These are phyloP conservation scores for Chelonus formosanus DNA, from an alignment of 2,888 invertebrate species.

Conservation along the genomic window DNA sequence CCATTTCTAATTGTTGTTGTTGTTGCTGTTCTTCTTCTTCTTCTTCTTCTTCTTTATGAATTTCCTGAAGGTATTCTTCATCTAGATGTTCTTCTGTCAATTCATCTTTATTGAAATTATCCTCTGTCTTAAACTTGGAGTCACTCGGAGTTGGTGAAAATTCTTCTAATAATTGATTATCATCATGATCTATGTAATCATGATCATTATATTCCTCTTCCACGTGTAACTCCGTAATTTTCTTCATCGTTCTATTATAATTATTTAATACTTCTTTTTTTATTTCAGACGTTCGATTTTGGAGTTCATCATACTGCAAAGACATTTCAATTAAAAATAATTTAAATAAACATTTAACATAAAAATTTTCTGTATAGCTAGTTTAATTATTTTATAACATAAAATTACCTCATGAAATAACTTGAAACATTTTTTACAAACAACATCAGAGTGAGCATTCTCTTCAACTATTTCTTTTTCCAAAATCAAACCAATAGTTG, in stretches of 20 bases:
- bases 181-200: conserved; percentile 59
- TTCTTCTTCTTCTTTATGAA: conserved; percentile 6
- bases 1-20: conserved; percentile 3
- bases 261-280: conserved; percentile 68
- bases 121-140: not conserved
- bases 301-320: conserved; percentile 68
- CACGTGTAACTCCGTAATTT: conserved; percentile 44
- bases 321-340: not conserved
- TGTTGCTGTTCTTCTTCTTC: conserved; percentile 9
- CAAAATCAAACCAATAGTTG: conserved; percentile 66
- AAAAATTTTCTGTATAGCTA: not conserved
- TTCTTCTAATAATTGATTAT: conserved; percentile 41
- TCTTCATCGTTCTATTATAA: conserved; percentile 65
- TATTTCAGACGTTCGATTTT: conserved; percentile 67
- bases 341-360: not conserved
- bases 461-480: conserved; percentile 67
- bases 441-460: conserved; percentile 67
- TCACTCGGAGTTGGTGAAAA: conserved; percentile 22
- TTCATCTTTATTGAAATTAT: conserved; percentile 30
- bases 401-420: conserved; percentile 68
- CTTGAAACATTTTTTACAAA: conserved; percentile 77
- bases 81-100: conserved; percentile 26
- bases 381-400: not conserved
- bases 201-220: conserved; percentile 60
- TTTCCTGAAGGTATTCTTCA: conserved; percentile 18